These are phyloP conservation scores for Micronycteris hirsuta DNA, from an alignment of 2,113 vertebrate genomes.

Conservation along the genomic window DNA sequence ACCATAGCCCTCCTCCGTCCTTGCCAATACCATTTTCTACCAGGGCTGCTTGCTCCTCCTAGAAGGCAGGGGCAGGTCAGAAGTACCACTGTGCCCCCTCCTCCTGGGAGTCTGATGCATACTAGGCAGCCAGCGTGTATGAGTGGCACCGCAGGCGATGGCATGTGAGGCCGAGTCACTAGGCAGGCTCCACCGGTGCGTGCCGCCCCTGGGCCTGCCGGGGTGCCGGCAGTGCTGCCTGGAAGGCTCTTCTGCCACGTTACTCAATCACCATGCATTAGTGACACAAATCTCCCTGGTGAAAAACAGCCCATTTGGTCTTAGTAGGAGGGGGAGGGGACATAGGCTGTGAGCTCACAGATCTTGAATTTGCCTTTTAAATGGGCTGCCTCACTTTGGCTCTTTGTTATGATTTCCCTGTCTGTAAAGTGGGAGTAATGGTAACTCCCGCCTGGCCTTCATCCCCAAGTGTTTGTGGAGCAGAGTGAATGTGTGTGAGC, in stretches of 20 bases:
- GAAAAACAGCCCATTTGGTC: neutral
- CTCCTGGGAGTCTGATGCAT: neutral
- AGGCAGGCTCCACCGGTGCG: neutral
- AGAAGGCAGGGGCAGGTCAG: neutral
- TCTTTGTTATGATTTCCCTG: neutral
- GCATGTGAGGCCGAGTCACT: neutral
- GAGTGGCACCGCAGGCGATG: neutral
- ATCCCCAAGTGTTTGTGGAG: neutral
- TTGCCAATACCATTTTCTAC: neutral
- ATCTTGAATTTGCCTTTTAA: neutral
- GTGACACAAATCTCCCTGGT: neutral
- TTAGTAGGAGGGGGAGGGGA: neutral
- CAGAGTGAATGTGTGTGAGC: neutral
- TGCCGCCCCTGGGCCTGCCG: too few relatives aligned
- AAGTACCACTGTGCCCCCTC: too few relatives aligned
- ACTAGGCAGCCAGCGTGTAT: accelerated
- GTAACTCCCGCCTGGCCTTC: neutral
- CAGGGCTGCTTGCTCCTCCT: neutral
- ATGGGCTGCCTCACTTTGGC: neutral
- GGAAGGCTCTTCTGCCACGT: neutral
- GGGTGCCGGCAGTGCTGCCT: accelerated
- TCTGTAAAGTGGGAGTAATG: neutral
- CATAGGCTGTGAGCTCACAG: neutral
- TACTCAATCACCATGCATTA: neutral
- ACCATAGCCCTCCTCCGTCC: neutral